phyloP scores from a whole-genome alignment of 2,113 vertebrate genomes.

The Oceanodroma tethys region DNA sequence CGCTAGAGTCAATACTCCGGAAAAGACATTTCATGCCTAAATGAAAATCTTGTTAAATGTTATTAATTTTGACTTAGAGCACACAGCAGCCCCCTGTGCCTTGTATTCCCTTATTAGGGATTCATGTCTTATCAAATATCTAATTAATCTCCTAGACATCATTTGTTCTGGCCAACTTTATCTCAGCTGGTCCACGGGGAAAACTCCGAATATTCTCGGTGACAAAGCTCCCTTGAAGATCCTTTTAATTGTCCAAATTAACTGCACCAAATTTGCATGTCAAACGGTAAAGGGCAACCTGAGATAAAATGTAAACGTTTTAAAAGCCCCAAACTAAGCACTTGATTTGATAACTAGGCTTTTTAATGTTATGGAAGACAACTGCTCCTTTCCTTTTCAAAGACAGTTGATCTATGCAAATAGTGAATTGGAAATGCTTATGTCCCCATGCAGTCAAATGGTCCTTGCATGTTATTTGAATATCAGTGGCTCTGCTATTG shows the following conservation, averaged over 20 bases:
- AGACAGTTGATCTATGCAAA: slow-evolving; percentile 94
- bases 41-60: slow-evolving; percentile 99
- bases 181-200: slow-evolving; percentile 90
- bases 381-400: slow-evolving; percentile 88
- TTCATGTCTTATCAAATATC: slow-evolving; percentile 99
- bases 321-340: slow-evolving; percentile 87
- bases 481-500: slow-evolving; percentile 95
- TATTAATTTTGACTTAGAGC: slow-evolving; percentile 99
- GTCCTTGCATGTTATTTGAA: slow-evolving; percentile 97
- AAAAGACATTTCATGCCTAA: slow-evolving; percentile 98
- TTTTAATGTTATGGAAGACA: slow-evolving; percentile 89
- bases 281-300: slow-evolving; percentile 91
- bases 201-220: slow-evolving; percentile 85
- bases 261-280: slow-evolving; percentile 99
- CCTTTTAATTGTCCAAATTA: slow-evolving; percentile 99
- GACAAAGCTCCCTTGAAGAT: slow-evolving; percentile 98
- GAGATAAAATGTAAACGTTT: slow-evolving; percentile 88
- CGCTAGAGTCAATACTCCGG: slow-evolving; percentile 91
- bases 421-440: slow-evolving; percentile 91
- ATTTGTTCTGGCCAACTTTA: slow-evolving; percentile 98
- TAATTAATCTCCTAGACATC: slow-evolving; percentile 99
- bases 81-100: slow-evolving; percentile 94
- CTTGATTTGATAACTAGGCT: slow-evolving; percentile 89
- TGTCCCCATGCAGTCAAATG: slow-evolving; percentile 91
- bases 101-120: slow-evolving; percentile 99